Evolutionary conservation across 2,797 vertebrate genomes (phyloP), one percentile per base, ranked within the genome.

Genomic region (Percopsis omiscomaycus): DNA sequence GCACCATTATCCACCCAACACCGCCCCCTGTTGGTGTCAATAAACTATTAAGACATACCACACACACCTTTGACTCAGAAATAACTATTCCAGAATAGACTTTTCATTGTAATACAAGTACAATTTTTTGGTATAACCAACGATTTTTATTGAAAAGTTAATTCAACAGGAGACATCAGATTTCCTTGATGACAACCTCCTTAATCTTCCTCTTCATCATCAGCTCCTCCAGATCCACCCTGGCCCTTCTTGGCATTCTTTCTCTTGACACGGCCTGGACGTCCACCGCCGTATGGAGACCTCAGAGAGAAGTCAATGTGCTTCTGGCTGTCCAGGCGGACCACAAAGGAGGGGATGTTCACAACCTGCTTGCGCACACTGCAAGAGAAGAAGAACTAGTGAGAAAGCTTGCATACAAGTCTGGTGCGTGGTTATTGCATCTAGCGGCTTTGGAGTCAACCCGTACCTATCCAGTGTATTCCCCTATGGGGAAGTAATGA

Each of bases 221-320:
- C 96, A 0, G 91, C 96, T 0, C 89, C 94, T 3, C 95, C 96
- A 0, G 92, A 88, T 13, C 96, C 96, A 0, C 80, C 94, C 92
- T 96, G 95, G 55, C 94, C 96, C 90, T 98, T 98, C 92, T 97
- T 97, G 88, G 94, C 95, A 0, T 98, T 98, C 91, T 97, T 97
- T 84, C 96, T 92, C 94, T 98, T 98, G 65, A 98, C 96, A 0
- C 95, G 91, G 47, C 96, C 96, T 0, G 96, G 95, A 1, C 95
- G 92, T 75, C 96, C 96, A 0, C 96, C 96, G 0, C 96, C 96
- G 0, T 97, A 98, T 0, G 96, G 96, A 13, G 95, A 98, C 42
- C 95, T 94, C 63, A 97, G 94, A 9, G 95, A 97, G 92, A 97
- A 98, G 90, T 98, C 95, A 0, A 97, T 98, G 91, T 98, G 96